Evolutionary conservation across 53 echinoderm and acorn worm species (phyloP).

Genomic region (Holothuria scabra): DNA sequence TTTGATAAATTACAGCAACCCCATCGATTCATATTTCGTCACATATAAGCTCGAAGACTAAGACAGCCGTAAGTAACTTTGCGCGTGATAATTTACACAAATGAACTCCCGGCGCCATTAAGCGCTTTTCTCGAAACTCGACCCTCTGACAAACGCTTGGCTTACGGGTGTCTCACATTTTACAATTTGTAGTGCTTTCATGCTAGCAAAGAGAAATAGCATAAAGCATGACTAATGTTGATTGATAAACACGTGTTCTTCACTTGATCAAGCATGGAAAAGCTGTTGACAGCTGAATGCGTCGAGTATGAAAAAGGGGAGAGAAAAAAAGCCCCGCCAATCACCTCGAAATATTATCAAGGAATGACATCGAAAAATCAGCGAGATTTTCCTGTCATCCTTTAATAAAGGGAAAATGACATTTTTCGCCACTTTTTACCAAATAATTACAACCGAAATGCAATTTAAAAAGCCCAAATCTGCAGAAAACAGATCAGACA

Average conservation of each 20-base stretch:
- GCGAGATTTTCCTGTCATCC: constrained; percentile 38
- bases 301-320: neutral
- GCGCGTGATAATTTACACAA: constrained; percentile 42
- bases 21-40: constrained; percentile 22
- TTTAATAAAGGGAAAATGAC: constrained; percentile 36
- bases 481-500: too few relatives aligned
- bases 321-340: constrained; percentile 21
- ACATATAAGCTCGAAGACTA: constrained; percentile 17
- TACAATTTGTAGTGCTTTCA: constrained; percentile 35
- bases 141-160: constrained; percentile 41
- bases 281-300: constrained; percentile 38
- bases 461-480: too few relatives aligned
- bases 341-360: constrained; percentile 26
- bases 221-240: constrained; percentile 38
- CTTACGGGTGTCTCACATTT: constrained; percentile 44
- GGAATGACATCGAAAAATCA: constrained; percentile 33
- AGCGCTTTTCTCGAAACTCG: constrained; percentile 42
- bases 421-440: constrained; percentile 30
- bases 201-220: constrained; percentile 21
- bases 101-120: constrained; percentile 49
- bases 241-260: constrained; percentile 42
- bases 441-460: neutral
- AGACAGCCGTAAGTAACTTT: constrained; percentile 42
- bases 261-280: constrained; percentile 40
- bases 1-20: constrained; percentile 31